A percentile compares a stretch with the other conserved stretches of the same genome.
phyloP scores from a whole-genome alignment of 2,888 invertebrate genomes.

The Chymomyza fuscimana region DNA sequence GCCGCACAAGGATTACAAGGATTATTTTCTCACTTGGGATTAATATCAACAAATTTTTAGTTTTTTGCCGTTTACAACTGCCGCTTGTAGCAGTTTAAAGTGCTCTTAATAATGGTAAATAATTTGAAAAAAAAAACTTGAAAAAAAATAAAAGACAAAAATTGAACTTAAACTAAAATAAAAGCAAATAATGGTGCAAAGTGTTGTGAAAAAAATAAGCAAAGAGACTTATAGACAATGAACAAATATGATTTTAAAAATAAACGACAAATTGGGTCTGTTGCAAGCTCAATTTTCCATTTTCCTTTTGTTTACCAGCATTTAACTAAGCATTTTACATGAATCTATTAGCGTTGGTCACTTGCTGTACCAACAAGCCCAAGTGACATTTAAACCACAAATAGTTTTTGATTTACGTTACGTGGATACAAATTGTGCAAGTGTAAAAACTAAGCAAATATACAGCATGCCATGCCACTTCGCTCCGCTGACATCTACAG shows the following conservation, averaged over 20 bases:
- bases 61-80: slow-evolving; percentile 36
- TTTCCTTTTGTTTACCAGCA: slow-evolving; percentile 33
- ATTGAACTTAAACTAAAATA: slow-evolving; percentile 28
- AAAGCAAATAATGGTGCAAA: slow-evolving; percentile 38
- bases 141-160: slow-evolving; percentile 12
- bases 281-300: slow-evolving; percentile 27
- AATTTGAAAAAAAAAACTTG: slow-evolving; percentile 13
- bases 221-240: slow-evolving; percentile 15
- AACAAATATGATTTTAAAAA: slow-evolving; percentile 3
- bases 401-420: slow-evolving; percentile 33
- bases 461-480: background rate
- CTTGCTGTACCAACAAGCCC: slow-evolving; percentile 1
- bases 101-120: slow-evolving; percentile 74
- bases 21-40: slow-evolving; percentile 38
- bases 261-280: slow-evolving; percentile 1
- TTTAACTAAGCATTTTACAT: slow-evolving; percentile 29
- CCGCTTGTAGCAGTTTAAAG: slow-evolving; percentile 63
- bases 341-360: background rate
- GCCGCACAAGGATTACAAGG: slow-evolving; percentile 57
- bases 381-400: slow-evolving; percentile 60
- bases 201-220: slow-evolving; percentile 14
- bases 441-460: slow-evolving; percentile 38
- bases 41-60: slow-evolving; percentile 16
- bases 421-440: slow-evolving; percentile 50
- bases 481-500: slow-evolving; percentile 5